Conservation (phyloP, 2,888 invertebrate genomes). For the Shargacucullia verbasci region DNA sequence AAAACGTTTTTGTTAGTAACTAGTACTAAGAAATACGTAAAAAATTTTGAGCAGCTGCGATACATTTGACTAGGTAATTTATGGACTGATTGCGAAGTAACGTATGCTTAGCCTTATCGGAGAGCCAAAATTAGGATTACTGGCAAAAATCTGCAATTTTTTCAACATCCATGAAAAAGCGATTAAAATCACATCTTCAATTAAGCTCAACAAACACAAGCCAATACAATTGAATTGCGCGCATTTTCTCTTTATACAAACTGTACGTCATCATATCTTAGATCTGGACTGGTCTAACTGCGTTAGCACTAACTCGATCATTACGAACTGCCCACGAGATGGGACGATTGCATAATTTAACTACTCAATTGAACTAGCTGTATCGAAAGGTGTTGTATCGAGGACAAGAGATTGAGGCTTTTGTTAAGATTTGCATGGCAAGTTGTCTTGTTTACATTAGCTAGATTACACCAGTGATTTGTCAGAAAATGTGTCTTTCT, state of each 20-base stretch:
- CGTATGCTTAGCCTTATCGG: no score
- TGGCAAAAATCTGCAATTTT: no score
- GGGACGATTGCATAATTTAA: conserved; percentile 60
- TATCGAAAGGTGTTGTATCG: conserved; percentile 39
- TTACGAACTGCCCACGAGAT: conserved; percentile 62
- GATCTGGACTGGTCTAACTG: conserved; percentile 39
- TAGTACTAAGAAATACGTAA: no score
- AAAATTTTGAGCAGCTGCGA: no score
- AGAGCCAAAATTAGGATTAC: no score
- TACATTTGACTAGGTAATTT: no score
- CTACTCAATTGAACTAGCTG: conserved; percentile 50
- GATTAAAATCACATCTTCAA: no score
- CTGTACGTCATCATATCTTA: conserved; percentile 45
- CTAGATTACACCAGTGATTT: conserved; percentile 21
- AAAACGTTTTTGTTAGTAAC: no score
- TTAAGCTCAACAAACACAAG: neutral
- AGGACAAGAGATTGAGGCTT: conserved; percentile 35
- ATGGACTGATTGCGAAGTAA: no score
- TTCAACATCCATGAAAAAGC: no score
- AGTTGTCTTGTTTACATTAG: conserved; percentile 23
- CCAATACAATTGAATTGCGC: conserved; percentile 17
- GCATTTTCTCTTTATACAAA: conserved; percentile 47
- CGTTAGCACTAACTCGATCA: conserved; percentile 57
- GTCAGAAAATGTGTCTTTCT: neutral
- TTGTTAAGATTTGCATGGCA: conserved; percentile 17